Percentiles rank a stretch among this genome's conserved stretches.
Conservation (phyloP, 2,113 vertebrate genomes). For the Neofelis nebulosa region DNA sequence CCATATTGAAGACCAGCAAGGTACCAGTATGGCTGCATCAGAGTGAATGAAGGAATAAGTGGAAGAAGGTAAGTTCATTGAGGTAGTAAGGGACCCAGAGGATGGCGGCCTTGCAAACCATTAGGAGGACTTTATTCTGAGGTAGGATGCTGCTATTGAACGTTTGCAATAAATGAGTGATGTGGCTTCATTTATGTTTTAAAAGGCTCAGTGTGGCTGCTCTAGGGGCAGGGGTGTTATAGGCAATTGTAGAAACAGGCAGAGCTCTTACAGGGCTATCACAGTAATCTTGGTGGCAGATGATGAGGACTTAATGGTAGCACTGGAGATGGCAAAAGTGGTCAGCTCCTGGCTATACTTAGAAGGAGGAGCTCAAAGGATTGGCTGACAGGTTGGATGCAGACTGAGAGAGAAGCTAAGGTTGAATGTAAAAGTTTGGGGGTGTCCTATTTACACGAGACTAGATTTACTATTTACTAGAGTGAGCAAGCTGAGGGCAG, state of each 20-base stretch:
- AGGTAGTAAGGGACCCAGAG: not conserved
- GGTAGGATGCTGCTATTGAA: not conserved
- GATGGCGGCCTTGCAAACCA: not conserved
- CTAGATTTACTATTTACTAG: not conserved
- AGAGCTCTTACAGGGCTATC: not conserved
- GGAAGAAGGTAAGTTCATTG: not conserved
- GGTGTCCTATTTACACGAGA: not conserved
- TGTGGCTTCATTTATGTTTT: not conserved
- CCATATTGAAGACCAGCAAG: not conserved
- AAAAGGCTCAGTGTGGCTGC: not conserved
- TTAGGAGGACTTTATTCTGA: not conserved
- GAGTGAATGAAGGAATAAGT: not conserved
- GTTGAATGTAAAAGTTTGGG: not conserved
- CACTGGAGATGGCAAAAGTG: not conserved
- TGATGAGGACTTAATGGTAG: not conserved
- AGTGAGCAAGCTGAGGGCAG: not conserved
- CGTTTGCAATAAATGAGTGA: not conserved
- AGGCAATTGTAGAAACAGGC: not conserved
- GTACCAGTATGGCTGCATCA: not conserved
- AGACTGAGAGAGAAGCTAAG: not conserved
- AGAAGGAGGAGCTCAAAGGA: not conserved
- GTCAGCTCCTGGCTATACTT: not conserved
- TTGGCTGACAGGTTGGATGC: not conserved
- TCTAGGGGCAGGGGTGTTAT: not conserved
- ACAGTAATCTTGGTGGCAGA: not conserved